Evolutionary conservation across 2,888 invertebrate species (phyloP), one percentile per base, ranked within the genome.

Genomic region (Minunthozetes semirufus): DNA sequence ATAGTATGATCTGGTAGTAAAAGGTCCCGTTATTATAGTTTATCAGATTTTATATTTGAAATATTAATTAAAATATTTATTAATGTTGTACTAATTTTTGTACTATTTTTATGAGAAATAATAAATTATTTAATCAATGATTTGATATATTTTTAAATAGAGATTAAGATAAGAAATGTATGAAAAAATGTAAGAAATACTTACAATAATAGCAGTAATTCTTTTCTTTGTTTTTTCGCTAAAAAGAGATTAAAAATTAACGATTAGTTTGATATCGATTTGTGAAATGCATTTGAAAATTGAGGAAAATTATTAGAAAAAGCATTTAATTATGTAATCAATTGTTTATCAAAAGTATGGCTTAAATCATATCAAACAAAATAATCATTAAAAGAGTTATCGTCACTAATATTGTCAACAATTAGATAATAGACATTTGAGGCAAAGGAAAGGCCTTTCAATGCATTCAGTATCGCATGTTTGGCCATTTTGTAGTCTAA

Each of bases 191-290:
- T 17, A 76, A 17, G 6, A 75, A 75, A 71, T 53, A 73, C 77
- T 77, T 75, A 79, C 79, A 80, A 89, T 83, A 78, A 90, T 86
- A 79, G 87, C 87, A 79, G 87, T 84, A 77, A 90, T 89, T 79
- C 86, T 86, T 81, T 88, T 87, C 80, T 87, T 87, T 70, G 89
- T 88, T 81, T 88, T 88, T 81, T 88, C 87, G 81, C 90, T 90
- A 83, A 73, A 85, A 78, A 76, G 59, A 75, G 78, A 77, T 77
- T 33, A 75, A 63, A 76, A 74, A 42, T 19, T 48, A 15, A 29
- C 33, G 29, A 53, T n/a, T 25, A 27, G 19, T 33, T 25, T 46
- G n/a, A 25, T n/a, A 27, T 72, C 42, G n/a, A 70, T 70, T 70
- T 25, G 8, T 19, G n/a, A 56, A 48, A 53, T 4, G 53, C 19